Base-by-base conservation (phyloP, 2,797 vertebrate species). In the Merluccius polli region DNA sequence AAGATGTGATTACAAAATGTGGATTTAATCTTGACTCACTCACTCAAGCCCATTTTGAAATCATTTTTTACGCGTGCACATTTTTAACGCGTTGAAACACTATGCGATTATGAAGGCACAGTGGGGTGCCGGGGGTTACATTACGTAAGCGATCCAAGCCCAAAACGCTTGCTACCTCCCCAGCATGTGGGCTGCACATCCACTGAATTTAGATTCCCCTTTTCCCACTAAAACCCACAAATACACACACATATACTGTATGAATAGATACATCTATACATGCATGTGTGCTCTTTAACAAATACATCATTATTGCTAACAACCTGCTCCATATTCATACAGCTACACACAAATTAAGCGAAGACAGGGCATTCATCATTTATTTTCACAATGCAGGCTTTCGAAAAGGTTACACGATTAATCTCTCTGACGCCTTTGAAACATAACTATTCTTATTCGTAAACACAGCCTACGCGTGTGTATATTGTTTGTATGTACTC, bases 51-150 rank as follows among this genome's bases (percentile, higher is more conserved):
- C 16, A 44, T 44, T 44, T 38, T 18, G 44, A 21, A 59, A 59
- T 38, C 12, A 48, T 18, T 1, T 10, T n/a, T 59, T n/a, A 24
- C 8, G 24, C 24, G 24, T 3, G 10, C 59, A 80, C 65, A 63
- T 81, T 79, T 75, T 84, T 73, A 85, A 86, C 83, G 85, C 77
- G 76, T 77, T 83, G 71, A 59, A 81, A 24, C 68, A 52, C 82
- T 27, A 1, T 27, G 59, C 24, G 59, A 27, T 65, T 65, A 3
- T 65, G 59, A 65, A 12, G 59, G n/a, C 59, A 27, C 59, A 27
- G 59, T 9, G 59, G 59, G 59, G 10, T 4, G 59, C 13, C 59
- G 1, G 59, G 59, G 3, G 24, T 27, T 12, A 24, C 24, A 11
- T 63, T 63, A 27, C 59, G 10, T 27, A 65, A 65, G 59, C 59